Base-by-base conservation (phyloP, 2,113 vertebrate species). In the Morphnarchus princeps region DNA sequence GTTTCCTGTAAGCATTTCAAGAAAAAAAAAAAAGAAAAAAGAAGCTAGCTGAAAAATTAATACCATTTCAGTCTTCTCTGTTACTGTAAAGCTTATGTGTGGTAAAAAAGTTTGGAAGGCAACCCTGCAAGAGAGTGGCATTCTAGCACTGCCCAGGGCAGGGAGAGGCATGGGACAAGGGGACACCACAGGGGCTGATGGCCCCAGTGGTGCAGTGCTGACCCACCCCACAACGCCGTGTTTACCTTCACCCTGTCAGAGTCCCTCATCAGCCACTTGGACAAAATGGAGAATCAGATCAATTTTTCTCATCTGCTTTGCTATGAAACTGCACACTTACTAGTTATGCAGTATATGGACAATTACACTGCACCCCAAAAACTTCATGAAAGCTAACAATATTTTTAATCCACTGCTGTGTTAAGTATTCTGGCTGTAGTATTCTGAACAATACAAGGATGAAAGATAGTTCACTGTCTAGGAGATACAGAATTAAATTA, bases 211-310 rank as follows among this genome's bases (percentile, higher is more conserved):
- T 10, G 17, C 29, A 31, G 14, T 2, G 1, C 13, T 36, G 55
- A 52, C 22, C 31, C n/a, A 31, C 8, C 14, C 18, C 14, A 7
- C 24, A 34, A 8, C 0, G 3, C 14, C 4, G 0, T 9, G 7
- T 65, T 38, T 21, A 52, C 43, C 29, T 79, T 52, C 2, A 2
- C 14, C 32, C 24, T 58, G 24, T 32, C 69, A 81, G 26, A 59
- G 24, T 7, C 9, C 6, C 19, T 36, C 26, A 5, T n/a, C n/a
- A n/a, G 34, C 31, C 15, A 4, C 34, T 50, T 1, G 0, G n/a
- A 54, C 16, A 17, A 80, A 58, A 57, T 4, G 6, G 20, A 63
- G 59, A 59, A n/a, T n/a, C 1, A 0, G 7, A 55, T 40, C 65
- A 12, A 7, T 47, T 67, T 57, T 62, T 57, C 61, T 55, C 7